These are phyloP conservation scores for Scalopus aquaticus DNA, from an alignment of 2,113 vertebrate genomes.

Conservation along the genomic window DNA sequence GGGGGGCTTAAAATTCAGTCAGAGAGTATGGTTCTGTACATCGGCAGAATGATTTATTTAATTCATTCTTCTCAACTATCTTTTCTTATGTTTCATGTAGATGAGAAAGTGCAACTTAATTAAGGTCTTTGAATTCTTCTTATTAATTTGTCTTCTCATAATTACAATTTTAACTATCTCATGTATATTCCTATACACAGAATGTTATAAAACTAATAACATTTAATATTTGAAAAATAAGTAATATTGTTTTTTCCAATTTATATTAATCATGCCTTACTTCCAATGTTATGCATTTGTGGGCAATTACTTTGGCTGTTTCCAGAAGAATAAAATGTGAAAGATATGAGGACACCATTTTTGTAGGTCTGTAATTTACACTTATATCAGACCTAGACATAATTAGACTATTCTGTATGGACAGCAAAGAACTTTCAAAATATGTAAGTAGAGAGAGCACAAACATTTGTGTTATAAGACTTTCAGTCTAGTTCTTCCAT, in stretches of 20 bases:
- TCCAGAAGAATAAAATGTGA: neutral
- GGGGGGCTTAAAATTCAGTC: neutral
- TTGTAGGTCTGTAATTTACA: neutral
- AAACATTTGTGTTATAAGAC: neutral
- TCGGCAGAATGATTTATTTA: neutral
- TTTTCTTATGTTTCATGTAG: neutral
- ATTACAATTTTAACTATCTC: neutral
- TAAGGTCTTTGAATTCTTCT: neutral
- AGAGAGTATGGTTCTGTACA: neutral
- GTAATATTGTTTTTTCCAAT: neutral
- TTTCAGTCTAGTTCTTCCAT: neutral
- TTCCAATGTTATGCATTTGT: neutral
- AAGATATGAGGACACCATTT: rapidly evolving
- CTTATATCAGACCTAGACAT: too few species aligned
- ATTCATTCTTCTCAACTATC: neutral
- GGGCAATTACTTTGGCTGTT: neutral
- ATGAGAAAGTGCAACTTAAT: neutral
- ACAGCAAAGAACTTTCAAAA: neutral
- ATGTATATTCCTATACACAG: neutral
- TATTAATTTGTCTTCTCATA: neutral
- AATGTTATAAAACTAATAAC: neutral
- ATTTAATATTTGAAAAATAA: neutral
- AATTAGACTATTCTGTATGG: neutral
- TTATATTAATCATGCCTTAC: neutral
- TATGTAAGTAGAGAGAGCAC: neutral